These are phyloP conservation scores for Luffia ferchaultella DNA, from an alignment of 2,888 invertebrate genomes.

Conservation along the genomic window DNA sequence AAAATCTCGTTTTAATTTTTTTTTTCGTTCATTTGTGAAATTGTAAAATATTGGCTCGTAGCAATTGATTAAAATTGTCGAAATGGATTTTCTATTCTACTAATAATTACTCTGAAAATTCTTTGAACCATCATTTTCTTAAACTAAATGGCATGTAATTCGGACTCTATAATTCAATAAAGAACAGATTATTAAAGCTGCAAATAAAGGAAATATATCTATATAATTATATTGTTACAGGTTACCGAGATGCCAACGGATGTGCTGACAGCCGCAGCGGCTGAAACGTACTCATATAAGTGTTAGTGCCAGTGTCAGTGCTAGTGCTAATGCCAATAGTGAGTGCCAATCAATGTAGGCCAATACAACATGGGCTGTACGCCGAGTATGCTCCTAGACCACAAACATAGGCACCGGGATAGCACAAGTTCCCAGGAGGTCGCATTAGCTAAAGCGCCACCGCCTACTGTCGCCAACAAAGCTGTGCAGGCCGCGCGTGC, in stretches of 20 bases:
- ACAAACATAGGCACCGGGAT: constrained; percentile 65
- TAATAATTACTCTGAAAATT: no score
- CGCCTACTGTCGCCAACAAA: constrained; percentile 39
- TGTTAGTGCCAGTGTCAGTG: constrained; percentile 17
- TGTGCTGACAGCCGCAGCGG: neutral
- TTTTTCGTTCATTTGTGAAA: no score
- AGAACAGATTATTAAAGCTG: no score
- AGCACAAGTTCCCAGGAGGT: constrained; percentile 60
- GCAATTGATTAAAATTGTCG: no score
- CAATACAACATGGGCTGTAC: constrained; percentile 64
- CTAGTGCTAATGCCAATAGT: constrained; percentile 47
- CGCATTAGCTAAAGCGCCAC: constrained; percentile 49
- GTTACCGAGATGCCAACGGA: neutral
- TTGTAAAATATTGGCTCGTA: no score
- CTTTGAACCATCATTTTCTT: no score
- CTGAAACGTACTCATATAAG: neutral
- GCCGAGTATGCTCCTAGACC: constrained; percentile 70
- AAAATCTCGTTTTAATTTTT: no score
- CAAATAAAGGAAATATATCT: neutral
- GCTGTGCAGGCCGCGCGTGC: constrained; percentile 53
- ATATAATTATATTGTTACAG: constrained; percentile 4
- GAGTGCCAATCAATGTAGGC: constrained; percentile 34
- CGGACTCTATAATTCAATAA: no score
- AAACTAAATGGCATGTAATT: no score
- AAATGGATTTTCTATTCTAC: no score